Percentiles rank a stretch among this genome's conserved stretches.
Conservation (phyloP, 2,113 vertebrate species). For the Sturnira hondurensis region DNA sequence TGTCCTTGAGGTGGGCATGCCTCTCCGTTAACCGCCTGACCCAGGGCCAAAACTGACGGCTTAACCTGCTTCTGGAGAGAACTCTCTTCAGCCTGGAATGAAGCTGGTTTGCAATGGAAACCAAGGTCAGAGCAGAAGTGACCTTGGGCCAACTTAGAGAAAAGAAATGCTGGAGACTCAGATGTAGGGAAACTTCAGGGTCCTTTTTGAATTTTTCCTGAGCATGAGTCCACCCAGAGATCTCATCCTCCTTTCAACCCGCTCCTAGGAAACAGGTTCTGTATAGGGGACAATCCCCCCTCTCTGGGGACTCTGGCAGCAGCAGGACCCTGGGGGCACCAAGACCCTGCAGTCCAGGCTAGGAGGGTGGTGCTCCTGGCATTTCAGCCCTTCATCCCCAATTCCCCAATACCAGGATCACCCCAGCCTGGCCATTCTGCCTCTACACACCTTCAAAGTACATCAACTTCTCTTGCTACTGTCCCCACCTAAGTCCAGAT, state of each 20-base stretch:
- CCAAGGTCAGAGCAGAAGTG: neutral
- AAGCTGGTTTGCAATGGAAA: neutral
- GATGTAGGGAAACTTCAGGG: neutral
- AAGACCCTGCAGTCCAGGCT: neutral
- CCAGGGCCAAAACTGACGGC: neutral
- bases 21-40: neutral
- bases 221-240: neutral
- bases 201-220: neutral
- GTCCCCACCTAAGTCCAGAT: neutral
- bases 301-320: rapidly evolving
- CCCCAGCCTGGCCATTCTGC: neutral
- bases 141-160: neutral
- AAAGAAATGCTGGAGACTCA: neutral
- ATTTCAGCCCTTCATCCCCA: neutral
- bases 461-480: neutral
- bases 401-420: neutral
- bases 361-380: neutral
- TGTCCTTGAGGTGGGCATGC: neutral
- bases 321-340: too few species aligned
- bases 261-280: neutral
- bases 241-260: neutral
- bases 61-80: neutral
- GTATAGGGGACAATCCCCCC: neutral
- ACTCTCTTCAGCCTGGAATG: neutral
- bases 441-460: neutral